Conservation (phyloP, 2,113 vertebrate species). For the Chloropsis cyanopogon region DNA sequence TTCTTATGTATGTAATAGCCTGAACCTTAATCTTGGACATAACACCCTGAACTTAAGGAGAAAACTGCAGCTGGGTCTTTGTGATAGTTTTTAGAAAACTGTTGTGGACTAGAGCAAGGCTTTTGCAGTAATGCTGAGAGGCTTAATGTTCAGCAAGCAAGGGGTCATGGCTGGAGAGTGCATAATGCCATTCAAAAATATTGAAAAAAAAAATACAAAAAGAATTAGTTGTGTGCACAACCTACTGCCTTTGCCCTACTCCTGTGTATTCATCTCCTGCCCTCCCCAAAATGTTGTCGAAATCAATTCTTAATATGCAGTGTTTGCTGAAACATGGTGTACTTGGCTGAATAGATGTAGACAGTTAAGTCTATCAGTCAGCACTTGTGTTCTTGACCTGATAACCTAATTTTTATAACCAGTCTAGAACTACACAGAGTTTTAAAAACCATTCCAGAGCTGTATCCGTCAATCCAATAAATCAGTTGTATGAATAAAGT, state of each 20-base stretch:
- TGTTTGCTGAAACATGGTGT: background rate
- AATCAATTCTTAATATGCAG: background rate
- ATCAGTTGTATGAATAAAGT: background rate
- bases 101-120: background rate
- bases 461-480: background rate
- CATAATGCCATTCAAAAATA: background rate
- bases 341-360: background rate
- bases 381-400: rapidly evolving
- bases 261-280: background rate
- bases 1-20: slow-evolving; percentile 17
- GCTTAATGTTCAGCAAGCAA: background rate
- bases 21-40: slow-evolving; percentile 29
- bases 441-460: background rate
- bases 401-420: background rate
- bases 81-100: background rate
- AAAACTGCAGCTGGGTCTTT: background rate
- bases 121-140: background rate
- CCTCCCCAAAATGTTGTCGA: background rate
- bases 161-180: background rate
- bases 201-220: background rate
- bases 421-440: background rate
- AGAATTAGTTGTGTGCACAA: background rate
- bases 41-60: background rate
- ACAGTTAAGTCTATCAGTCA: background rate
- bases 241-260: background rate